phyloP scores from a whole-genome alignment of 1,140 invertebrate genomes.

The Gryon sp. region DNA sequence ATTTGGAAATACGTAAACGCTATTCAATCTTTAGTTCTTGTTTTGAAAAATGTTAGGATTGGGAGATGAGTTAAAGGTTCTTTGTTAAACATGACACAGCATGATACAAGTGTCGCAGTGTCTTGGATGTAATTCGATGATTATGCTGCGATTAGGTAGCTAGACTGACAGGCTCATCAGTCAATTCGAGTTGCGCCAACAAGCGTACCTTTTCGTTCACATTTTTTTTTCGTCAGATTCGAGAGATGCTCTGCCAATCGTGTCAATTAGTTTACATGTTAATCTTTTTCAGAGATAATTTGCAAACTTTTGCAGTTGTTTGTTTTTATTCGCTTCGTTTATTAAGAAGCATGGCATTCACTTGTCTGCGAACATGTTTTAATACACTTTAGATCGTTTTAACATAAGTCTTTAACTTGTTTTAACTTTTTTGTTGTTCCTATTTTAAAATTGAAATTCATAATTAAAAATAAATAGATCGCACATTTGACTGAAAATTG shows the following conservation, averaged over 20 bases:
- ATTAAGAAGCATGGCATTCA: slow-evolving; percentile 1
- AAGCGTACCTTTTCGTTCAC: slow-evolving; percentile 10
- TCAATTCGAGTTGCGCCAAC: slow-evolving; percentile 7
- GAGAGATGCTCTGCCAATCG: background rate
- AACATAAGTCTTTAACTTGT: too few relatives aligned
- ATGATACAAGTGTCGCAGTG: slow-evolving; percentile 28
- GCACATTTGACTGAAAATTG: too few relatives aligned
- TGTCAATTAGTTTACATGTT: slow-evolving; percentile 23
- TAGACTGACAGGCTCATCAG: slow-evolving; percentile 37
- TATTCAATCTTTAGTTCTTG: slow-evolving; percentile 31
- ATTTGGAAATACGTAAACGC: slow-evolving; percentile 21
- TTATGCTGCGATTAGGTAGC: slow-evolving; percentile 33
- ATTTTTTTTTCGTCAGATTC: slow-evolving; percentile 15
- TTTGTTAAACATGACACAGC: slow-evolving; percentile 23
- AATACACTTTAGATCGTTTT: too few relatives aligned
- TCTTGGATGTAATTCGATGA: slow-evolving; percentile 24
- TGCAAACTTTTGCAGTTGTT: slow-evolving; percentile 14
- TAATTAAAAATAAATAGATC: too few relatives aligned
- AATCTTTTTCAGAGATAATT: slow-evolving; percentile 20
- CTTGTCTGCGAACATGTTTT: too few relatives aligned
- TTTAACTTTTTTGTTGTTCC: too few relatives aligned
- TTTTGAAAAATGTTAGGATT: slow-evolving; percentile 1
- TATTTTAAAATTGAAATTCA: too few relatives aligned
- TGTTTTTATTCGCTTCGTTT: slow-evolving; percentile 8
- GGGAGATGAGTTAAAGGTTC: slow-evolving; percentile 13